Evolutionary conservation across 37 sponge, comb jelly and placozoan genomes (phyloP).

Genomic region (Beroe ovata): DNA sequence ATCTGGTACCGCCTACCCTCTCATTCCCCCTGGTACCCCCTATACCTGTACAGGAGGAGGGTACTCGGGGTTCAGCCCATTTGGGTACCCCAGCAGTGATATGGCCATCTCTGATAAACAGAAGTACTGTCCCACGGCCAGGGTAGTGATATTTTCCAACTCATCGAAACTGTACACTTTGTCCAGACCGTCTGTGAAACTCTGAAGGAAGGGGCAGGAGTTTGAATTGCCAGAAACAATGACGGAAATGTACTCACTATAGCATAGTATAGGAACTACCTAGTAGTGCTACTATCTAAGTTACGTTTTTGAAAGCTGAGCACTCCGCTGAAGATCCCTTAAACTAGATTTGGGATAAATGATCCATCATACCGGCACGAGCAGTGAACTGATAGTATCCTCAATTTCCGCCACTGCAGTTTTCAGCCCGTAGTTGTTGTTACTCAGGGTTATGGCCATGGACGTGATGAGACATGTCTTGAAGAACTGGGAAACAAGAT

Average conservation of each 20-base stretch:
- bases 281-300: no score
- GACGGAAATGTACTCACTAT: no score
- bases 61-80: background rate
- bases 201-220: no score
- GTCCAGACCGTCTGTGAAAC: background rate
- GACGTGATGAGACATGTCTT: slow-evolving; percentile 4
- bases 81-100: slow-evolving; percentile 29
- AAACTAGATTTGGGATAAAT: no score
- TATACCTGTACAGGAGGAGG: slow-evolving; percentile 22
- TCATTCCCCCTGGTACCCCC: no score
- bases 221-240: no score
- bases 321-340: no score
- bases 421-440: slow-evolving; percentile 13
- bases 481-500: slow-evolving; percentile 8
- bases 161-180: slow-evolving; percentile 53
- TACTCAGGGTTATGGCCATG: slow-evolving; percentile 9
- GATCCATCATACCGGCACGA: slow-evolving; percentile 7
- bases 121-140: background rate
- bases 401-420: slow-evolving; percentile 6
- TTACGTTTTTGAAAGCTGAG: no score
- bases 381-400: background rate
- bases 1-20: no score
- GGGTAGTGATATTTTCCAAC: background rate
- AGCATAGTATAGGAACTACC: no score
- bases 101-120: slow-evolving; percentile 25